phyloP scores from a whole-genome alignment of 2,888 invertebrate species.

The Caenorhabditis sp. region DNA sequence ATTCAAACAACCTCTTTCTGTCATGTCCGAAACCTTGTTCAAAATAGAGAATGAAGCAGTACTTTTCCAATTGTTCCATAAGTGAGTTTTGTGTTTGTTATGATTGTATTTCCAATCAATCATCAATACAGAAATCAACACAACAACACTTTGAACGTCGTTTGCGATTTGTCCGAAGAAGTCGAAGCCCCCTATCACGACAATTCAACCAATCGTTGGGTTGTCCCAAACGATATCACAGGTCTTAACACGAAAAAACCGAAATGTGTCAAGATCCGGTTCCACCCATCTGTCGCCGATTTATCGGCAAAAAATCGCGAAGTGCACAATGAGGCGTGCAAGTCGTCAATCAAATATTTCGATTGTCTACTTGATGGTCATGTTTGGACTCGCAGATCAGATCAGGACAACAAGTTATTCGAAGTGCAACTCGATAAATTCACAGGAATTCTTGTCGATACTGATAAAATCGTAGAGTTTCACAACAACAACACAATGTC shows the following conservation, averaged over 20 bases:
- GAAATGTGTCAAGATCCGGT: conserved; percentile 32
- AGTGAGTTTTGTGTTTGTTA: neutral
- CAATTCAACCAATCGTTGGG: conserved; percentile 32
- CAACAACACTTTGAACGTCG: conserved; percentile 35
- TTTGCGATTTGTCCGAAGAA: conserved; percentile 35
- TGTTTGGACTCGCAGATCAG: conserved; percentile 21
- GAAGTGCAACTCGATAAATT: conserved; percentile 26
- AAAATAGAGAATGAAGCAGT: conserved; percentile 36
- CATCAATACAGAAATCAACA: conserved; percentile 15
- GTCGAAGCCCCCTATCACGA: conserved; percentile 22
- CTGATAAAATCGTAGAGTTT: conserved; percentile 34
- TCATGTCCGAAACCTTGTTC: conserved; percentile 35
- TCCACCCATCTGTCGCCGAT: conserved; percentile 33
- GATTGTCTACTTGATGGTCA: conserved; percentile 36
- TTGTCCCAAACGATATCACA: conserved; percentile 33
- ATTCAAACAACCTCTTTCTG: conserved; percentile 35
- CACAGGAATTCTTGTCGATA: conserved; percentile 5
- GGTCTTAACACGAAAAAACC: conserved; percentile 35
- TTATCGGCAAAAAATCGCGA: conserved; percentile 20
- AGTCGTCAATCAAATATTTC: conserved; percentile 33
- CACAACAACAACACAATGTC: conserved; percentile 9
- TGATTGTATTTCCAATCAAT: too few relatives aligned
- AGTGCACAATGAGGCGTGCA: conserved; percentile 27
- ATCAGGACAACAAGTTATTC: conserved; percentile 25
- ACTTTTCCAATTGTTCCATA: conserved; percentile 33